These are phyloP conservation scores for Allobates femoralis DNA, from an alignment of 2,797 vertebrate species.

Conservation along the genomic window DNA sequence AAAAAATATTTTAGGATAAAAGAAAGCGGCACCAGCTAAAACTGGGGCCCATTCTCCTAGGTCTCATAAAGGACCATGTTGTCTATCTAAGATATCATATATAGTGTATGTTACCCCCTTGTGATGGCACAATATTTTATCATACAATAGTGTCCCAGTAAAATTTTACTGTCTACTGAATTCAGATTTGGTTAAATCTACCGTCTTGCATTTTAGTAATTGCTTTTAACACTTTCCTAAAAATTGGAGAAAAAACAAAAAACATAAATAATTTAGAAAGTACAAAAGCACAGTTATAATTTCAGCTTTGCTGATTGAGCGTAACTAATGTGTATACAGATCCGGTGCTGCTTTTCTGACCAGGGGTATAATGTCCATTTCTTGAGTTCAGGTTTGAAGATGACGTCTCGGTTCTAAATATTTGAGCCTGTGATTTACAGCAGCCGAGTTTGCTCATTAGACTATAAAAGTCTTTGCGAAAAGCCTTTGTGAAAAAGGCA, in stretches of 20 bases:
- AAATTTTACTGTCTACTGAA: too few relatives aligned
- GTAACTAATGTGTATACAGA: conserved; percentile 80
- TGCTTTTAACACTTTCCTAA: too few relatives aligned
- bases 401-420: conserved; percentile 90
- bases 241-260: neutral
- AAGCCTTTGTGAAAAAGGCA: conserved; percentile 92
- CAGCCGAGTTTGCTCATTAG: conserved; percentile 90
- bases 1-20: too few relatives aligned
- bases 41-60: too few relatives aligned
- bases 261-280: neutral
- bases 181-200: too few relatives aligned
- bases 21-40: too few relatives aligned
- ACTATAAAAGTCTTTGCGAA: conserved; percentile 92
- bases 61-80: too few relatives aligned
- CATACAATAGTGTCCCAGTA: too few relatives aligned
- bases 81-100: too few relatives aligned
- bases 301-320: conserved; percentile 74
- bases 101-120: too few relatives aligned
- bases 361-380: conserved; percentile 78
- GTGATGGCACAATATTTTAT: too few relatives aligned
- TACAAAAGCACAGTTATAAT: neutral
- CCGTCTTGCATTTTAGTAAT: too few relatives aligned
- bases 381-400: conserved; percentile 77
- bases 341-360: conserved; percentile 78
- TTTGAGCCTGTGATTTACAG: conserved; percentile 87